phyloP scores from a whole-genome alignment of 2,797 vertebrate species.

The Pelodytes ibericus region DNA sequence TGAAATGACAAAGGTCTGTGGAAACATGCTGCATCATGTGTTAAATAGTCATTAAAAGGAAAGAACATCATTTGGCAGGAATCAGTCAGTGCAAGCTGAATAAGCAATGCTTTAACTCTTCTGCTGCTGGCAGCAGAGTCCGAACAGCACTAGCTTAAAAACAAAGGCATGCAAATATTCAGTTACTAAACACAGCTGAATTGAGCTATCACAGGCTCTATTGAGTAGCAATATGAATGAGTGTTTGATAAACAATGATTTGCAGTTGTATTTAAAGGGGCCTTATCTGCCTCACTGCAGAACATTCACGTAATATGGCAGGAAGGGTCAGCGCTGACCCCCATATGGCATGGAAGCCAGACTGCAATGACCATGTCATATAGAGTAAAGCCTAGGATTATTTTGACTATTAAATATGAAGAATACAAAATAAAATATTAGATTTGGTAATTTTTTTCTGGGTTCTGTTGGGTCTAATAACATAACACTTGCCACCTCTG shows the following conservation, averaged over 20 bases:
- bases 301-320: too few relatives aligned
- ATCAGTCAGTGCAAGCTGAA: constrained; percentile 17
- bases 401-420: too few relatives aligned
- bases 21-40: constrained; percentile 31
- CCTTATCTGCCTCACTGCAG: too few relatives aligned
- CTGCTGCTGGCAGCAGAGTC: constrained; percentile 4
- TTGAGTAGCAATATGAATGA: too few relatives aligned
- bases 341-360: too few relatives aligned
- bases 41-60: constrained; percentile 28
- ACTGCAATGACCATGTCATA: too few relatives aligned
- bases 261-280: neutral
- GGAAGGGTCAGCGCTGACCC: too few relatives aligned
- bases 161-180: neutral
- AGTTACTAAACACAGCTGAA: neutral
- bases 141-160: neutral
- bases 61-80: constrained; percentile 35
- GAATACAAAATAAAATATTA: too few relatives aligned
- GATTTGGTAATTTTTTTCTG: too few relatives aligned
- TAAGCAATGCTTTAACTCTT: constrained; percentile 27
- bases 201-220: neutral
- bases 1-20: constrained; percentile 44
- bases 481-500: too few relatives aligned
- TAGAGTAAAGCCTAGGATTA: too few relatives aligned
- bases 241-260: neutral
- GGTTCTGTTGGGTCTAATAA: too few relatives aligned